These are phyloP conservation scores for Laticauda colubrina DNA, from an alignment of 2,113 vertebrate genomes.

Conservation along the genomic window DNA sequence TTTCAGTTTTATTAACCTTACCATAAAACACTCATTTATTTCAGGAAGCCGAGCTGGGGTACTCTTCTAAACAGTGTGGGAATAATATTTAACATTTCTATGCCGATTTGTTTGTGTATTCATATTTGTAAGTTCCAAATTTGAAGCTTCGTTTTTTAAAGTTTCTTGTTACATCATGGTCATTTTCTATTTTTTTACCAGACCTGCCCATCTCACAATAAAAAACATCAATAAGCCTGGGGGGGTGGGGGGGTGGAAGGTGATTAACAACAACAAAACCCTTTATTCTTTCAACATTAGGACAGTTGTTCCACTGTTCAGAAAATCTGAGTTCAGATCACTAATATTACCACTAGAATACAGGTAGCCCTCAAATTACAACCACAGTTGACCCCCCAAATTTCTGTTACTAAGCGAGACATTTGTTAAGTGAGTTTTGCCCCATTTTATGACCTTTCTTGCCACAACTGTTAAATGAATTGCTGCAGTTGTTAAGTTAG, in stretches of 20 bases:
- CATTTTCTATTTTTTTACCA: conserved; percentile 95
- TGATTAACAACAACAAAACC: neutral
- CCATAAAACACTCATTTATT: conserved; percentile 86
- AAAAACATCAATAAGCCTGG: conserved; percentile 92
- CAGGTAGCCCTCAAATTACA: neutral
- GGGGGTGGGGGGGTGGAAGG: too few species aligned
- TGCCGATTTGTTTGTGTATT: conserved; percentile 96
- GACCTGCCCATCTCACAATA: conserved; percentile 99
- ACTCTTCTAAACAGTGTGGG: conserved; percentile 80
- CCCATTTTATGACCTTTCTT: too few species aligned
- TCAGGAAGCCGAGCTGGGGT: conserved; percentile 91
- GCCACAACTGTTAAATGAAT: neutral
- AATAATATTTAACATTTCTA: conserved; percentile 86
- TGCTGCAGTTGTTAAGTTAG: neutral
- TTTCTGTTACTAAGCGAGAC: neutral
- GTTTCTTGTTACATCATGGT: conserved; percentile 90
- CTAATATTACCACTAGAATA: neutral
- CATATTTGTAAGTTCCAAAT: conserved; percentile 86
- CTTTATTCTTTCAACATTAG: neutral
- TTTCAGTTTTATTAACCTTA: conserved; percentile 91
- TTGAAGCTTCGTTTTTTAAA: conserved; percentile 89
- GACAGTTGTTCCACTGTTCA: neutral
- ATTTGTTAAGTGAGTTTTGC: neutral
- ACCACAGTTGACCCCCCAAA: neutral
- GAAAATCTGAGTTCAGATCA: neutral